These are phyloP conservation scores for Capitulum mitella DNA, from an alignment of 2,888 invertebrate species.

Conservation along the genomic window DNA sequence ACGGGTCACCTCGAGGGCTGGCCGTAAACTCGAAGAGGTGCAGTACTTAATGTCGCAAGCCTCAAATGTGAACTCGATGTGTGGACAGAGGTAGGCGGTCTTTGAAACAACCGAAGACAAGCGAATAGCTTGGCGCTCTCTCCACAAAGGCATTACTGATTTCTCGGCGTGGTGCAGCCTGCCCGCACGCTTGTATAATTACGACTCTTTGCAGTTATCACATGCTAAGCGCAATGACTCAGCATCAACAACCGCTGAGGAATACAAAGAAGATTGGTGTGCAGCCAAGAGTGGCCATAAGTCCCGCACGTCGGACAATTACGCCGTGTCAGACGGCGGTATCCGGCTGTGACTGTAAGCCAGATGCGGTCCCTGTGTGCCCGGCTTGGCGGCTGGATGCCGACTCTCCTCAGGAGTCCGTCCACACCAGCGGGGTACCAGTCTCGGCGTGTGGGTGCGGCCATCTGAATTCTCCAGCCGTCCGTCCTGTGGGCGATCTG, in stretches of 20 bases:
- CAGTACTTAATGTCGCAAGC: no score
- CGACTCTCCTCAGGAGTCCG: not conserved
- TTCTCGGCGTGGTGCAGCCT: not conserved
- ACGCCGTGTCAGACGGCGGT: not conserved
- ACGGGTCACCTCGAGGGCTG: not conserved
- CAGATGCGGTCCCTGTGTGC: not conserved
- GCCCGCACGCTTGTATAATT: not conserved
- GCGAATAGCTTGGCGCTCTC: no score
- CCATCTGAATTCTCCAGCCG: not conserved
- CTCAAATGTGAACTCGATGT: no score
- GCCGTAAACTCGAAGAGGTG: not conserved
- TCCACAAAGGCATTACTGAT: not conserved
- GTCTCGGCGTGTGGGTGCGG: not conserved
- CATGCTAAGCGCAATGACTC: not conserved
- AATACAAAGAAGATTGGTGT: not conserved
- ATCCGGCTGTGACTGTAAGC: not conserved
- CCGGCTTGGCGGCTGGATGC: no score
- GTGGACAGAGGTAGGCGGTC: no score
- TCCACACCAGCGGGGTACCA: no score
- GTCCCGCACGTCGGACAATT: not conserved
- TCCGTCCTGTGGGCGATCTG: not conserved
- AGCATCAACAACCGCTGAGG: not conserved
- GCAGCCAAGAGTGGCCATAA: not conserved
- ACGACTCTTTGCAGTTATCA: conserved; percentile 15
- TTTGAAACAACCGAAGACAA: no score